These are phyloP conservation scores for Melanocharis versteri DNA, from an alignment of 2,113 vertebrate species.

Conservation along the genomic window DNA sequence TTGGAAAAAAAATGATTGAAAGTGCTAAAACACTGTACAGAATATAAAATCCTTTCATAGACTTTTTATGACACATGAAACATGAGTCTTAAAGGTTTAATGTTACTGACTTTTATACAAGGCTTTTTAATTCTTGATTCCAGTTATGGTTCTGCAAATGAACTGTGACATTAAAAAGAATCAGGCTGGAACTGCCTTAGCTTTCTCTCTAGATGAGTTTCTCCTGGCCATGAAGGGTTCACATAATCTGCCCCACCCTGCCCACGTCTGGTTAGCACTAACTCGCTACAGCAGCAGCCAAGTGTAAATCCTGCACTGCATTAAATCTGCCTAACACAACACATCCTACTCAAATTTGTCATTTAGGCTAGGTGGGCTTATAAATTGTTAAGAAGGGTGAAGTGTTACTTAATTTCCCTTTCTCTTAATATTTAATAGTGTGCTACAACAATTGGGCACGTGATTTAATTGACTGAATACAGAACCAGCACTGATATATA, in stretches of 20 bases:
- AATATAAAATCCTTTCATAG: conserved; percentile 87
- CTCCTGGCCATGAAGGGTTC: conserved; percentile 65
- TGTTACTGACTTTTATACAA: conserved; percentile 86
- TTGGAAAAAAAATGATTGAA: conserved; percentile 83
- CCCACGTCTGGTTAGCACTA: conserved; percentile 61
- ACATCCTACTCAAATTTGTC: conserved; percentile 58
- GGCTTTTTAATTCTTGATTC: conserved; percentile 86
- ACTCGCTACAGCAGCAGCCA: conserved; percentile 26
- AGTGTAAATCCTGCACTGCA: conserved; percentile 55
- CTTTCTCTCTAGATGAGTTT: conserved; percentile 74
- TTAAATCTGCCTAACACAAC: conserved; percentile 51
- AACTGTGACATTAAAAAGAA: conserved; percentile 87
- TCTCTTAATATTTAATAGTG: conserved; percentile 48
- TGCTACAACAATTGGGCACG: conserved; percentile 33
- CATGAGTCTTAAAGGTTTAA: conserved; percentile 87
- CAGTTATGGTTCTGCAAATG: conserved; percentile 85
- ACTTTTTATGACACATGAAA: conserved; percentile 87
- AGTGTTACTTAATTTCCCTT: conserved; percentile 59
- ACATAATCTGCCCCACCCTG: conserved; percentile 52
- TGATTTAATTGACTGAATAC: conserved; percentile 44
- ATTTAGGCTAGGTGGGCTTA: conserved; percentile 56
- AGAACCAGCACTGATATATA: not conserved
- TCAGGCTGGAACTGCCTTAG: conserved; percentile 77
- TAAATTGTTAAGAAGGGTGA: conserved; percentile 57
- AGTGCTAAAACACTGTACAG: conserved; percentile 83